These are phyloP conservation scores for Philotrypesis tridentata DNA, from an alignment of 1,140 invertebrate genomes.

Conservation along the genomic window DNA sequence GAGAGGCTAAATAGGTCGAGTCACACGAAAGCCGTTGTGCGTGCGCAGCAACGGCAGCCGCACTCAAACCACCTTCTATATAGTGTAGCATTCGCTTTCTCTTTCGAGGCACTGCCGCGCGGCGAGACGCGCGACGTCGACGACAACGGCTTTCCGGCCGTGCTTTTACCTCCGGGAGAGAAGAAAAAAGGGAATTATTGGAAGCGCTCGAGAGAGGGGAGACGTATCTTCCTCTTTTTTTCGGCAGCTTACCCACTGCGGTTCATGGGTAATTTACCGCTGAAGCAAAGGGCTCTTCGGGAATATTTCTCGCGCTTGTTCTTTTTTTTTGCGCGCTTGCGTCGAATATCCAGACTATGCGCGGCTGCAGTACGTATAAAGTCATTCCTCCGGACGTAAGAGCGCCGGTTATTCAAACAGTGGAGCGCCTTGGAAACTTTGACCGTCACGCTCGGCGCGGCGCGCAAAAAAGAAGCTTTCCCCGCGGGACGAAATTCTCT, in stretches of 20 bases:
- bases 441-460: no score
- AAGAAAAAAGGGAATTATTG: background rate
- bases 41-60: conserved; percentile 6
- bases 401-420: no score
- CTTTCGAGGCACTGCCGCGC: background rate
- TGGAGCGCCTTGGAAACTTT: no score
- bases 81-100: background rate
- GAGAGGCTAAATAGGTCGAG: conserved; percentile 29
- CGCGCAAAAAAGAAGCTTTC: no score
- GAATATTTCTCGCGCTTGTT: background rate
- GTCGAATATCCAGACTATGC: background rate
- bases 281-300: background rate
- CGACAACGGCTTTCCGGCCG: conserved; percentile 3
- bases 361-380: no score
- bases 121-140: background rate
- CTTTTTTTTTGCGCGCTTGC: background rate
- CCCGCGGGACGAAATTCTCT: no score
- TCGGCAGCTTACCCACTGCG: background rate
- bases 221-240: background rate
- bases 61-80: background rate
- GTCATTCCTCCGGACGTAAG: no score
- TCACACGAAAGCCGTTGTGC: conserved; percentile 9
- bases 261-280: background rate
- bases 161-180: background rate
- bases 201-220: background rate